These are phyloP conservation scores for Aurelia sp. DNA, from an alignment of 30 jellyfish, hydroid and myxozoan species.

Conservation along the genomic window DNA sequence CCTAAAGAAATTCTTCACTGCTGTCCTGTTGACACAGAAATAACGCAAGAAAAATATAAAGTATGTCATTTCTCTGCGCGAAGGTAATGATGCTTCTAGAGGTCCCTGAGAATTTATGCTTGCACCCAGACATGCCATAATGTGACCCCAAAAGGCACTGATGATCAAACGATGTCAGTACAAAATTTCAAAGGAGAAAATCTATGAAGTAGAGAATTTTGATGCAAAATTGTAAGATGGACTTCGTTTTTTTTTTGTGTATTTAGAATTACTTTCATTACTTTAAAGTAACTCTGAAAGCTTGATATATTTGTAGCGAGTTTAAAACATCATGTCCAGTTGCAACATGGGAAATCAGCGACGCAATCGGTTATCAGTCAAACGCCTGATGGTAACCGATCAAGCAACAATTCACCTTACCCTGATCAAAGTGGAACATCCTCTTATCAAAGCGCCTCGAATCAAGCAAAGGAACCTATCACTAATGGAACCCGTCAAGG, in stretches of 20 bases:
- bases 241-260: no score
- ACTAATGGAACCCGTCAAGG: conserved; percentile 46
- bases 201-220: not conserved
- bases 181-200: no score
- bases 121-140: no score
- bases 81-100: no score
- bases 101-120: no score
- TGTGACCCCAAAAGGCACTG: not conserved
- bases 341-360: conserved; percentile 68
- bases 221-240: not conserved
- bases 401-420: conserved; percentile 59
- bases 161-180: not conserved
- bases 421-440: conserved; percentile 35
- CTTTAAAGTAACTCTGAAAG: not conserved
- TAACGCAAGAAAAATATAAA: no score
- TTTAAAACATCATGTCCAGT: conserved; percentile 84
- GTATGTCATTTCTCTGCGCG: no score
- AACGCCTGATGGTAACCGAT: conserved; percentile 42
- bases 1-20: no score
- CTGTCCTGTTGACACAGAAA: no score
- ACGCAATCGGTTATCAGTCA: conserved; percentile 31
- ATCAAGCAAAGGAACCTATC: conserved; percentile 46
- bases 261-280: not conserved
- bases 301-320: conserved; percentile 46
- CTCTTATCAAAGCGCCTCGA: conserved; percentile 60